Evolutionary conservation across 2,113 vertebrate genomes (phyloP), one percentile per base, ranked within the genome.

Genomic region (Oxygymnocypris stewartii): DNA sequence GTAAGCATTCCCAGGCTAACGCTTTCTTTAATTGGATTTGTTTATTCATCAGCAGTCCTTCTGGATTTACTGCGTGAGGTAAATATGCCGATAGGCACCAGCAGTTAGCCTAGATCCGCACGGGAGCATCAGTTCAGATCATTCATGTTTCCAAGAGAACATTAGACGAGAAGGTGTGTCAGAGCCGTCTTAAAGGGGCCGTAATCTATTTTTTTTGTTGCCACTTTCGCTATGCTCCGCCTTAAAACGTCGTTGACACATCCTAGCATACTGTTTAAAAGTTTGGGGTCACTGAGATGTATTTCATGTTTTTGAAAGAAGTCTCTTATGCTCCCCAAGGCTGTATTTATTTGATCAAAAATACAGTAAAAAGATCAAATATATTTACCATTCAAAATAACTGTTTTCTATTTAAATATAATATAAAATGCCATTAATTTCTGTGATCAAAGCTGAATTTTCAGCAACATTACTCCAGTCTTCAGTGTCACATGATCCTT

Each of bases 31-130:
- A 91, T 90, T 88, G 88, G 25, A 85, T 88, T 91, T 85, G 82
- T 73, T 89, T 85, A 85, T 91, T 91, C 90, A 88, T 87, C 85
- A 82, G 84, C 37, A 25, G 84, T 31, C 85, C 84, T 85, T 67
- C 69, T 89, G 82, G 88, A 91, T 90, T 86, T 80, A 83, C 28
- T 9, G 65, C 14, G 6, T 12, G 40, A 51, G 67, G 57, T 89
- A 89, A 87, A 89, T 87, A 85, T 78, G 84, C 85, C 84, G 63
- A 88, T 42, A 83, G 61, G 61, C 49, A 25, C 73, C 69, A 28
- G 65, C 83, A 86, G 80, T 87, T 84, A 49, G 74, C 83, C 73
- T 37, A 69, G 78, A 84, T 86, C 51, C 25, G 44, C 54, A 31
- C 37, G 28, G 25, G 65, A 79, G 25, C 9, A 35, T 31, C 16